phyloP scores from a whole-genome alignment of 2,113 vertebrate genomes.

The Tonatia bakeri region DNA sequence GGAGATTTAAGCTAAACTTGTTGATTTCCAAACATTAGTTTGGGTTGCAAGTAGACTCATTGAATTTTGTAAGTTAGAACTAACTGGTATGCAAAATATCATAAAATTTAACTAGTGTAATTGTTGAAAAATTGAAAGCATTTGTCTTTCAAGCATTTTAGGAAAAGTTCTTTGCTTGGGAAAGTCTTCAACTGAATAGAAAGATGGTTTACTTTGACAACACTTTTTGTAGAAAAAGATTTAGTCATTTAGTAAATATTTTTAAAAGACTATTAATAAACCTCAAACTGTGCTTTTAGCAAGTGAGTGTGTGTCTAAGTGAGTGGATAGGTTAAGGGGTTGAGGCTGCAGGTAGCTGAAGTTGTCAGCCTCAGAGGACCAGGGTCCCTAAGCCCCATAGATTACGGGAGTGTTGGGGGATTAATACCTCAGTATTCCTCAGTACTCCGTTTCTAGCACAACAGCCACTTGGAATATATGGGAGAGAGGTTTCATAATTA shows the following conservation, averaged over 20 bases:
- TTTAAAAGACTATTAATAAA: neutral
- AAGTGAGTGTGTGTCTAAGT: neutral
- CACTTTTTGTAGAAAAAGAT: neutral
- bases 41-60: neutral
- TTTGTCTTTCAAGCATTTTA: neutral
- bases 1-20: neutral
- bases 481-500: neutral
- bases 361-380: neutral
- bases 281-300: neutral
- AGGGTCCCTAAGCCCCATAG: too few species aligned
- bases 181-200: neutral
- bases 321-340: neutral
- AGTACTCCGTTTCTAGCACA: too few species aligned
- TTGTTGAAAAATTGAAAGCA: neutral
- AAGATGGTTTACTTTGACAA: neutral
- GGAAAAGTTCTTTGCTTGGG: neutral
- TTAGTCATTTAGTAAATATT: neutral
- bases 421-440: neutral
- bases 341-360: neutral
- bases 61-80: neutral
- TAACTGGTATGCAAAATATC: neutral
- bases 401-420: neutral
- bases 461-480: rapidly evolving
- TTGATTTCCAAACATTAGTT: neutral
- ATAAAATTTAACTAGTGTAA: neutral